Percentiles rank a stretch among this genome's conserved stretches.
phyloP scores from a whole-genome alignment of 1,140 invertebrate genomes.

The Halesus radiatus region DNA sequence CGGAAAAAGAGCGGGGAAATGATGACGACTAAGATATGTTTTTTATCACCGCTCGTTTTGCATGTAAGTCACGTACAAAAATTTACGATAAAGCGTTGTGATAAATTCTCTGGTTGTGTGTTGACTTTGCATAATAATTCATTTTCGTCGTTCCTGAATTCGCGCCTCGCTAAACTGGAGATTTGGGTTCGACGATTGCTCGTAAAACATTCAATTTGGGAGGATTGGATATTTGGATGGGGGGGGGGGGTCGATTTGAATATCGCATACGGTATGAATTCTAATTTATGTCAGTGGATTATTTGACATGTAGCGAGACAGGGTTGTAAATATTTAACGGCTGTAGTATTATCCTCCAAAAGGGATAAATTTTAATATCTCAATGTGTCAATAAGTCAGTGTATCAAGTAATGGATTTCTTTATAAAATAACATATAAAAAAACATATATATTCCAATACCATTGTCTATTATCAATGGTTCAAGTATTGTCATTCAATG shows the following conservation, averaged over 20 bases:
- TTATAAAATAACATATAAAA: too few species aligned
- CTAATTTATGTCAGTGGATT: constrained; percentile 18
- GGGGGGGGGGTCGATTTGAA: constrained; percentile 23
- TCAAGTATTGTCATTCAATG: too few species aligned
- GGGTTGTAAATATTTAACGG: constrained; percentile 1
- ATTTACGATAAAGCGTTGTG: constrained; percentile 39
- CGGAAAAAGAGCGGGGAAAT: constrained; percentile 24
- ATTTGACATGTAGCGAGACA: constrained; percentile 16
- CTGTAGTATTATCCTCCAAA: neutral
- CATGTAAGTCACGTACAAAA: constrained; percentile 46
- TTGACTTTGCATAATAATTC: constrained; percentile 49
- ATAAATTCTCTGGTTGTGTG: constrained; percentile 36
- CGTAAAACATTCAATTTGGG: constrained; percentile 44
- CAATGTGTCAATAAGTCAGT: too few species aligned
- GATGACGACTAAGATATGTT: constrained; percentile 48
- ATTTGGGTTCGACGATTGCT: constrained; percentile 27
- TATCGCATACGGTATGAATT: constrained; percentile 27
- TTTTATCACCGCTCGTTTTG: constrained; percentile 49
- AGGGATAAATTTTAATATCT: too few species aligned
- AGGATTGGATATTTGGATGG: constrained; percentile 16
- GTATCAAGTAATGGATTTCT: too few species aligned
- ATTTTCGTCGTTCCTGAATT: constrained; percentile 28
- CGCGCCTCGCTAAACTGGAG: neutral
- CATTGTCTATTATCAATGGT: too few species aligned
- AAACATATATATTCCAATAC: too few species aligned